Evolutionary conservation across 2,113 vertebrate species (phyloP).

Genomic region (Porphyrio hochstetteri): DNA sequence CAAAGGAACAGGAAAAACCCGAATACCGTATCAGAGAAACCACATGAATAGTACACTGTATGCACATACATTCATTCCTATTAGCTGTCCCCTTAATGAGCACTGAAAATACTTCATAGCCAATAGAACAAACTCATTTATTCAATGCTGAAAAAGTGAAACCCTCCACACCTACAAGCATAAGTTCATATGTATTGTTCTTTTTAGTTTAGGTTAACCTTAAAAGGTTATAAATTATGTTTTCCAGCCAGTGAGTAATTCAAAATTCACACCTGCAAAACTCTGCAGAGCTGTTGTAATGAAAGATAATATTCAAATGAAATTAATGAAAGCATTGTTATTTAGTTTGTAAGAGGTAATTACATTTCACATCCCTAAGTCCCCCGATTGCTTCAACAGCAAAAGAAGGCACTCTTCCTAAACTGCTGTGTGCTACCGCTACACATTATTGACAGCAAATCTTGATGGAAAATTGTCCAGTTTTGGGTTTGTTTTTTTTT

Average conservation of each 20-base stretch:
- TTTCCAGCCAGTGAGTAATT: not conserved
- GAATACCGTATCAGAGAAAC: not conserved
- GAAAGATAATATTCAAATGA: not conserved
- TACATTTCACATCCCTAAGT: conserved; percentile 18
- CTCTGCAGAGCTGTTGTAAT: not conserved
- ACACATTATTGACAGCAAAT: not conserved
- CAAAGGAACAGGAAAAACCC: not conserved
- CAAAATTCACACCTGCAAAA: not conserved
- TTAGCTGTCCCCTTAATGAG: not conserved
- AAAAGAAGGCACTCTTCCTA: not conserved
- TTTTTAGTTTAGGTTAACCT: not conserved
- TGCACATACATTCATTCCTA: not conserved
- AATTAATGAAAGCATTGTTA: conserved; percentile 32
- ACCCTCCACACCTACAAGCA: not conserved
- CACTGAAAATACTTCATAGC: not conserved
- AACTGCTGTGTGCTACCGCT: not conserved
- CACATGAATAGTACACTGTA: not conserved
- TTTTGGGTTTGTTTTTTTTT: not conserved
- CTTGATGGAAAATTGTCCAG: not conserved
- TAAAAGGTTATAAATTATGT: not conserved
- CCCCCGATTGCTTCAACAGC: not conserved
- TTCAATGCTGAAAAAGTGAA: not conserved
- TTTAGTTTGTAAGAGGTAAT: not conserved
- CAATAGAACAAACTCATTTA: not conserved
- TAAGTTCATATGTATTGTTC: not conserved